Conservation (phyloP, 1,140 invertebrate genomes). For the Cotesia vestalis region DNA sequence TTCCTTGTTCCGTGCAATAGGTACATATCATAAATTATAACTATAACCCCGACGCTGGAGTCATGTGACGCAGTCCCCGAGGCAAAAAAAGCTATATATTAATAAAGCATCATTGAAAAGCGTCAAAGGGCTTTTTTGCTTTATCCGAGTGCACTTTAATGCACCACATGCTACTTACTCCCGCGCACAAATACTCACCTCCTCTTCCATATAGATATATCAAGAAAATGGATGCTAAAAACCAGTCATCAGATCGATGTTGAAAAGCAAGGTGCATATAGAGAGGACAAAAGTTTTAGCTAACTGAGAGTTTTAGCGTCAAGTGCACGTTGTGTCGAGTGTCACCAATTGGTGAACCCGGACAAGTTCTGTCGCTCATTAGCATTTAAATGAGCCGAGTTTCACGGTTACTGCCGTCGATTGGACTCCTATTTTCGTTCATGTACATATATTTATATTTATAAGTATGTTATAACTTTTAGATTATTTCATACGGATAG, state of each 20-base stretch:
- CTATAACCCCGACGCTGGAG: background rate
- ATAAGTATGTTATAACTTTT: no score
- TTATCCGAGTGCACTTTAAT: conserved; percentile 16
- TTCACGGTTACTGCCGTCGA: conserved; percentile 16
- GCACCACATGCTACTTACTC: conserved; percentile 19
- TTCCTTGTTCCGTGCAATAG: background rate
- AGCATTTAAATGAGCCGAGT: conserved; percentile 37
- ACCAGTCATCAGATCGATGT: background rate
- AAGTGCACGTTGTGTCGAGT: conserved; percentile 15
- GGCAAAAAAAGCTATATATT: conserved; percentile 33
- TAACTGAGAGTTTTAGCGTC: conserved; percentile 5
- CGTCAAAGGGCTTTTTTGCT: conserved; percentile 12
- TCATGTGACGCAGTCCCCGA: conserved; percentile 9
- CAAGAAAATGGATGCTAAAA: no score
- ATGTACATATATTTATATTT: no score
- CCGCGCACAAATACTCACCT: no score
- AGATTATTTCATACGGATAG: no score
- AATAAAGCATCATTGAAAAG: conserved; percentile 37
- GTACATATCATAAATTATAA: background rate
- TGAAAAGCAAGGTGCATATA: background rate
- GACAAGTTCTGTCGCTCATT: conserved; percentile 30
- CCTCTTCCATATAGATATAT: no score
- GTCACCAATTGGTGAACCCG: conserved; percentile 10
- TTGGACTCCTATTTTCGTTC: conserved; percentile 2
- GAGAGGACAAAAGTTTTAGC: background rate